These are phyloP conservation scores for Mastomys natalensis DNA, from an alignment of 2,113 vertebrate species.

Conservation along the genomic window DNA sequence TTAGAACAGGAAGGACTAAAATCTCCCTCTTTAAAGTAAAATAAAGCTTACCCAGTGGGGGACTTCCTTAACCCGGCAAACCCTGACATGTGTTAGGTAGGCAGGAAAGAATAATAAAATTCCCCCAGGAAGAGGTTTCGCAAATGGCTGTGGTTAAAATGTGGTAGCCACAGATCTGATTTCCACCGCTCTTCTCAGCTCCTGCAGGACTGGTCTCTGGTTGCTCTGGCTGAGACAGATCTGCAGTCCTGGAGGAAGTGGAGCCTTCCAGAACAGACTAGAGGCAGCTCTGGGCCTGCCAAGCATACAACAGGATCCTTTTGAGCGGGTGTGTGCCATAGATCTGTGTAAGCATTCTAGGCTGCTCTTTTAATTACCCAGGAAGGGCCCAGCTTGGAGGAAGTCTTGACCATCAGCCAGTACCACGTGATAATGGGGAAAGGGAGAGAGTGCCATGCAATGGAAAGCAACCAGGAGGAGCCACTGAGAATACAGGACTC, in stretches of 20 bases:
- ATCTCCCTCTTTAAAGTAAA: conserved; percentile 77
- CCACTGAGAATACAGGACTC: neutral
- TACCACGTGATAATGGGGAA: neutral
- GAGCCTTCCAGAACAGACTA: neutral
- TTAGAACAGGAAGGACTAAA: conserved; percentile 78
- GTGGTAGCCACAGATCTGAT: conserved; percentile 40
- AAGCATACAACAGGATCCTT: neutral
- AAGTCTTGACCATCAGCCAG: neutral
- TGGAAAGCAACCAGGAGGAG: neutral
- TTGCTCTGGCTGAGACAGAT: conserved; percentile 16
- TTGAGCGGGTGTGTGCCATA: neutral
- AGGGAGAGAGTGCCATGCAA: neutral
- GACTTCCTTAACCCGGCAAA: conserved; percentile 76
- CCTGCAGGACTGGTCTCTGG: conserved; percentile 42
- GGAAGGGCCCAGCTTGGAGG: neutral
- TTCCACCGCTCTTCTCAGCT: conserved; percentile 43
- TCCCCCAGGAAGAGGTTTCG: conserved; percentile 61
- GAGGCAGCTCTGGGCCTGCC: neutral
- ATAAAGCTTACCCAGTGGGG: conserved; percentile 78
- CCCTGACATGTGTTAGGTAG: conserved; percentile 72
- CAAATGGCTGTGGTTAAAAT: conserved; percentile 65
- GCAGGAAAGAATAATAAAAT: conserved; percentile 78
- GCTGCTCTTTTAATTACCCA: neutral
- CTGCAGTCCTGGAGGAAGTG: neutral
- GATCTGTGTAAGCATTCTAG: neutral